Evolutionary conservation across 2,113 vertebrate genomes (phyloP), one percentile per base, ranked within the genome.

Genomic region (Pseudonaja textilis): DNA sequence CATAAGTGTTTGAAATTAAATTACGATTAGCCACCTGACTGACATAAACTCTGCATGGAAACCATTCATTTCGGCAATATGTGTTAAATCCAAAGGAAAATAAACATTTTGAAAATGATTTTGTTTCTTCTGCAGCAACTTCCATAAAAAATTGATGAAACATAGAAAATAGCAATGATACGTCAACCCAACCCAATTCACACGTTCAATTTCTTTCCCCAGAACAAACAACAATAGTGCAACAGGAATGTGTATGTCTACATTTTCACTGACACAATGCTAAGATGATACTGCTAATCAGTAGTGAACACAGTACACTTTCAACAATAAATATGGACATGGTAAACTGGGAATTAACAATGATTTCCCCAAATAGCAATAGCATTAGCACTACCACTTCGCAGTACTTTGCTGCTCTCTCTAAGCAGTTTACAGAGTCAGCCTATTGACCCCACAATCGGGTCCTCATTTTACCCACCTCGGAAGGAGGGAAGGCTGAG

Each of bases 31-130:
- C 93, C 96, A 50, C 74, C 95, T 94, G 96, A 96, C 81, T 97
- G 94, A 95, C 91, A 94, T 92, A 94, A 94, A 95, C 97, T 98
- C 96, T 95, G 45, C 86, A 95, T 91, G 55, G 47, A 94, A 94
- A 97, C 6, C 96, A 97, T 96, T 97, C 97, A 95, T 92, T 92
- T 88, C 91, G 96, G 93, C 96, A 97, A 97, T 93, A 94, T 89
- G 91, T 90, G 54, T 96, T 97, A 93, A 94, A 96, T 96, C 96
- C 95, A 96, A 97, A 97, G 95, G 92, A 97, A 98, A 98, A 98
- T 96, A 97, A 98, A 96, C 93, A 95, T 96, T 94, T 95, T 64
- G 94, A 57, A 52, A 96, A 96, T 93, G 94, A 22, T 9, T 97
- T 97, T 97, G 74, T 93, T 95, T 93, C 94, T 96, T 94, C 93